Evolutionary conservation across 2,888 invertebrate genomes (phyloP).

Genomic region (Morpho deidamia): DNA sequence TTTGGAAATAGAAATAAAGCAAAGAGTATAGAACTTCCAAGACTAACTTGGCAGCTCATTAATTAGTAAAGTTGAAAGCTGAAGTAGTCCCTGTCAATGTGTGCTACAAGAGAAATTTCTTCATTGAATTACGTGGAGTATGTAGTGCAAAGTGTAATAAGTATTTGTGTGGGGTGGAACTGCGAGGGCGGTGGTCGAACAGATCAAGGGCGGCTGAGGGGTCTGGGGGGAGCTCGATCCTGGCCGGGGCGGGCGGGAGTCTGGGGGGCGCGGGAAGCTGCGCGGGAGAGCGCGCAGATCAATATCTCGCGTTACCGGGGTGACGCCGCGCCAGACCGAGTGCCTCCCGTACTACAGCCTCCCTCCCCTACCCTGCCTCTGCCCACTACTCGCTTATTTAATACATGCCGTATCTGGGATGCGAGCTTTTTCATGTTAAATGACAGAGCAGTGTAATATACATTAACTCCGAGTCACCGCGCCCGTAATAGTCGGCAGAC

Average conservation of each 20-base stretch:
- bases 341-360: constrained; percentile 76
- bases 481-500: constrained; percentile 35
- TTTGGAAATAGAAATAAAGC: background rate
- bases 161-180: constrained; percentile 58
- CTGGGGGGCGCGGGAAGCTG: constrained; percentile 36
- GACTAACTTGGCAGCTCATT: constrained; percentile 7
- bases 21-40: background rate
- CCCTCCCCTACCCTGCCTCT: constrained; percentile 37
- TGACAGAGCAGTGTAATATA: constrained; percentile 60
- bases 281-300: constrained; percentile 69
- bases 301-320: constrained; percentile 78
- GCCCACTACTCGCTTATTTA: constrained; percentile 73
- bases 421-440: constrained; percentile 70
- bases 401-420: constrained; percentile 71
- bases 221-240: constrained; percentile 41
- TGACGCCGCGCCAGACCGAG: constrained; percentile 80
- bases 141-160: constrained; percentile 74
- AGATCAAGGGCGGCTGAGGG: constrained; percentile 58
- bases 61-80: constrained; percentile 18
- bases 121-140: constrained; percentile 69
- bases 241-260: constrained; percentile 47
- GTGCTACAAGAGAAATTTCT: constrained; percentile 57
- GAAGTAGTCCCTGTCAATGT: constrained; percentile 18
- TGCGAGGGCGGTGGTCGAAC: constrained; percentile 38
- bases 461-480: constrained; percentile 44